These are phyloP conservation scores for Pseudorhombus dupliciocellatus DNA, from an alignment of 2,113 vertebrate species.

Conservation along the genomic window DNA sequence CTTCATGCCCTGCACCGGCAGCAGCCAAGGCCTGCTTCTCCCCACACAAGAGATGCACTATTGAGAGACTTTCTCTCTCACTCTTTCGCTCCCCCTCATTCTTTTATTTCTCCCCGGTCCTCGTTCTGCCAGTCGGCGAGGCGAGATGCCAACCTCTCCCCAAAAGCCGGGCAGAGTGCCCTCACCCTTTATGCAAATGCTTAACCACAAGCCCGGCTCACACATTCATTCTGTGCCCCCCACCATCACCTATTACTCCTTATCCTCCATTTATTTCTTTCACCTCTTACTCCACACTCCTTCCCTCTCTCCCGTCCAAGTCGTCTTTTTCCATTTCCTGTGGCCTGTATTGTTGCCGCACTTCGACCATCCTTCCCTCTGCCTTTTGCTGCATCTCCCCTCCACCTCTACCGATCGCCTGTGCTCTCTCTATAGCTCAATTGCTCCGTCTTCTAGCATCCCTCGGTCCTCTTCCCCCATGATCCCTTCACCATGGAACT, in stretches of 20 bases:
- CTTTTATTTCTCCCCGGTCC: constrained; percentile 81
- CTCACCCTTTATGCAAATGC: constrained; percentile 83
- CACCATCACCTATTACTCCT: constrained; percentile 46
- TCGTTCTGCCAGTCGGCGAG: constrained; percentile 76
- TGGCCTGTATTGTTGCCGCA: neutral
- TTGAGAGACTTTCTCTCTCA: constrained; percentile 74
- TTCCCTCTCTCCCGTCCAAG: constrained; percentile 18
- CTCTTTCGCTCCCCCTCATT: constrained; percentile 76
- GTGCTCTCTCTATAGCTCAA: constrained; percentile 28
- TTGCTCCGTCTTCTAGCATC: constrained; percentile 45
- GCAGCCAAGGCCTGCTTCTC: constrained; percentile 64
- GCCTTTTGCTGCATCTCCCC: constrained; percentile 32
- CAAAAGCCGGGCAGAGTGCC: constrained; percentile 80
- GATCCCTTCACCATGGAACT: constrained; percentile 49
- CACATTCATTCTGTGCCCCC: constrained; percentile 66
- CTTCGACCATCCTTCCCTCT: constrained; percentile 22
- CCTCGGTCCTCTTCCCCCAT: constrained; percentile 19
- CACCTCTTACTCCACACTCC: constrained; percentile 41
- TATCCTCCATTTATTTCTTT: constrained; percentile 56
- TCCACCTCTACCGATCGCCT: constrained; percentile 13
- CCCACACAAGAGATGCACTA: constrained; percentile 75
- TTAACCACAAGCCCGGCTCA: constrained; percentile 66
- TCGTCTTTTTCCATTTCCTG: constrained; percentile 39
- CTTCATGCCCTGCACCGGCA: constrained; percentile 52
- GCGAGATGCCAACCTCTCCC: constrained; percentile 82